Percentiles rank a stretch among this genome's conserved stretches.
Conservation (phyloP, 2,113 vertebrate genomes). For the Notechis scutatus region DNA sequence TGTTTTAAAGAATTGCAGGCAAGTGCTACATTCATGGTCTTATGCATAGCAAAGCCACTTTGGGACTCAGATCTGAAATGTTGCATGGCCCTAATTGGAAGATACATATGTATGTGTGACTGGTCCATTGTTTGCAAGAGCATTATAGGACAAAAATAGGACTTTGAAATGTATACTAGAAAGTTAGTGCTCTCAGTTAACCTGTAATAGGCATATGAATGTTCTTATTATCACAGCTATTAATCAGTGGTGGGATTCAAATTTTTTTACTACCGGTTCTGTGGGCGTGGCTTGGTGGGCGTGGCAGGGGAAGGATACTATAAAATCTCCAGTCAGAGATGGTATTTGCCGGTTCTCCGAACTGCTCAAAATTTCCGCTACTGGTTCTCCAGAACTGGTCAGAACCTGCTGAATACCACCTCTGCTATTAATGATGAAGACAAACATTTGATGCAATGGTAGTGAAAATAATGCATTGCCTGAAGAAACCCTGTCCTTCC, state of each 20-base stretch:
- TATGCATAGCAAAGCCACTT: background rate
- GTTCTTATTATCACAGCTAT: background rate
- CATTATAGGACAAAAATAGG: background rate
- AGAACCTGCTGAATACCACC: no score
- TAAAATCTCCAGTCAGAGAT: no score
- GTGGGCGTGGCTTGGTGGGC: no score
- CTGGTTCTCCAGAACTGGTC: no score
- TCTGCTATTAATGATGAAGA: background rate
- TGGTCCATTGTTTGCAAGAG: background rate
- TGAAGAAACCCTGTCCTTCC: background rate
- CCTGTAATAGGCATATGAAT: background rate
- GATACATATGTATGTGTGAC: background rate
- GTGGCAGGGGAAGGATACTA: no score
- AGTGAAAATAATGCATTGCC: background rate
- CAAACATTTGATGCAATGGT: background rate
- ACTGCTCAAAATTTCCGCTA: no score
- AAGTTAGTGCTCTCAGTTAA: background rate
- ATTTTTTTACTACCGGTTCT: no score
- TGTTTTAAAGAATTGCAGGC: background rate
- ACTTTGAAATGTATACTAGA: background rate
- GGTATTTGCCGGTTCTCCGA: no score
- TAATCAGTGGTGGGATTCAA: no score
- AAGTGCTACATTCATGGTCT: background rate
- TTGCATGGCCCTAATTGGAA: background rate
- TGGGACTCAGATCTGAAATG: background rate